phyloP scores from a whole-genome alignment of 2,888 invertebrate species.

The Andrena dorsata region DNA sequence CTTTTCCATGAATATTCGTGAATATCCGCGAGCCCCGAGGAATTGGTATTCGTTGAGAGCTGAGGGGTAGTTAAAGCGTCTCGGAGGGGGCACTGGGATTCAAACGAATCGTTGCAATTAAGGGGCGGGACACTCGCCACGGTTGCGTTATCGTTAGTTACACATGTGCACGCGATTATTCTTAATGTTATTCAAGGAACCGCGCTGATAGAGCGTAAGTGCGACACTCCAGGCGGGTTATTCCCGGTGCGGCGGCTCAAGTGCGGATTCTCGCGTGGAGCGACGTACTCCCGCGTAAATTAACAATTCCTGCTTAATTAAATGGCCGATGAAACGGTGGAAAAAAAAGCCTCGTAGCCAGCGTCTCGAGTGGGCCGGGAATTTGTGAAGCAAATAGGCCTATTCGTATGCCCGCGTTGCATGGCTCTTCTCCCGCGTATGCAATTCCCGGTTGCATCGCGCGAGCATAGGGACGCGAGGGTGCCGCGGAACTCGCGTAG shows the following conservation, averaged over 20 bases:
- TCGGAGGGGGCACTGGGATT: background rate
- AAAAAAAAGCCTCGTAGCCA: constrained; percentile 64
- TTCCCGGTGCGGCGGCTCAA: constrained; percentile 47
- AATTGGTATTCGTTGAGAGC: constrained; percentile 5
- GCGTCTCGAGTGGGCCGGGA: constrained; percentile 64
- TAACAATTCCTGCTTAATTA: constrained; percentile 80
- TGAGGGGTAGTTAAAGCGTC: constrained; percentile 21
- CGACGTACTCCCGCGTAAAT: constrained; percentile 68
- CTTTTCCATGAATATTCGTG: no score
- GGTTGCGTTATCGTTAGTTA: constrained; percentile 44
- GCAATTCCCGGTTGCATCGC: constrained; percentile 66
- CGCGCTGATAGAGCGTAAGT: constrained; percentile 64
- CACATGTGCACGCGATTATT: constrained; percentile 54
- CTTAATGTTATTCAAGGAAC: constrained; percentile 55
- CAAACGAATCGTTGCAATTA: constrained; percentile 41
- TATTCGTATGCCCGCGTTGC: constrained; percentile 73
- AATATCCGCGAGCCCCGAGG: background rate
- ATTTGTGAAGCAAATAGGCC: constrained; percentile 81
- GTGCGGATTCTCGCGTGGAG: constrained; percentile 64
- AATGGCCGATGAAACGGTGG: constrained; percentile 73
- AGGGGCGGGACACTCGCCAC: constrained; percentile 16
- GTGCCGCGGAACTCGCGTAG: constrained; percentile 26
- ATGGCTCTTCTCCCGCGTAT: constrained; percentile 61
- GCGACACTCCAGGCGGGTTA: constrained; percentile 64
- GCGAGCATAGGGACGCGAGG: constrained; percentile 50